Percentiles rank a stretch among this genome's conserved stretches.
Conservation (phyloP, 2,888 invertebrate genomes). For the Trichopria drosophilae region DNA sequence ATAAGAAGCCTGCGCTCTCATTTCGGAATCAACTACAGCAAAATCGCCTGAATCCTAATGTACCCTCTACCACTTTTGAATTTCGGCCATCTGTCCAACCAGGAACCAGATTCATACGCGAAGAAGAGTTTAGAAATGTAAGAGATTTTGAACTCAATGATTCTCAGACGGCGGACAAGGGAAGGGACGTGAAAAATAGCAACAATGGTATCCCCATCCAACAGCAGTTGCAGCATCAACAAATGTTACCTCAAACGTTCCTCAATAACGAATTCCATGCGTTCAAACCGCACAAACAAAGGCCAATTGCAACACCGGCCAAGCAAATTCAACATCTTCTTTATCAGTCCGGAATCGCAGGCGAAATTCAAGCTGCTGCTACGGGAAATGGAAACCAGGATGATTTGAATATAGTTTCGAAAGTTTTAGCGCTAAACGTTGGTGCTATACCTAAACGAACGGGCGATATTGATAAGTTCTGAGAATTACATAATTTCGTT, state of each 20-base stretch:
- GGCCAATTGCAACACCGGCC: slow-evolving; percentile 55
- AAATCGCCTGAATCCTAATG: too few species aligned
- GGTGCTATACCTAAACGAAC: slow-evolving; percentile 66
- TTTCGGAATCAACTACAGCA: too few species aligned
- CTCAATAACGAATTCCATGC: slow-evolving; percentile 38
- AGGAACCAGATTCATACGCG: too few species aligned
- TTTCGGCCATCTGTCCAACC: too few species aligned
- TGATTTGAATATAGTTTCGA: slow-evolving; percentile 79
- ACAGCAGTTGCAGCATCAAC: slow-evolving; percentile 47
- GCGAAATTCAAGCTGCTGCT: slow-evolving; percentile 46
- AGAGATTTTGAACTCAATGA: too few species aligned
- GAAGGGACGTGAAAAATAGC: too few species aligned
- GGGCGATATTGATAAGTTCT: background rate
- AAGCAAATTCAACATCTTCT: slow-evolving; percentile 69
- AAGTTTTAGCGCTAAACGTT: slow-evolving; percentile 79
- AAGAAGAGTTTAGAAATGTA: too few species aligned
- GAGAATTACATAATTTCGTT: background rate
- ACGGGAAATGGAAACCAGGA: slow-evolving; percentile 64
- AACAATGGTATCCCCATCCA: too few species aligned
- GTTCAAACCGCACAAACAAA: slow-evolving; percentile 37
- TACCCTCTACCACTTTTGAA: too few species aligned
- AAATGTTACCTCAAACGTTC: slow-evolving; percentile 37
- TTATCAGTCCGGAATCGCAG: slow-evolving; percentile 68
- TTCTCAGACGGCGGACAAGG: too few species aligned
- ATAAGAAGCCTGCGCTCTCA: slow-evolving; percentile 31